Conservation (phyloP, 2,113 vertebrate genomes). For the Chaetodon auriga region DNA sequence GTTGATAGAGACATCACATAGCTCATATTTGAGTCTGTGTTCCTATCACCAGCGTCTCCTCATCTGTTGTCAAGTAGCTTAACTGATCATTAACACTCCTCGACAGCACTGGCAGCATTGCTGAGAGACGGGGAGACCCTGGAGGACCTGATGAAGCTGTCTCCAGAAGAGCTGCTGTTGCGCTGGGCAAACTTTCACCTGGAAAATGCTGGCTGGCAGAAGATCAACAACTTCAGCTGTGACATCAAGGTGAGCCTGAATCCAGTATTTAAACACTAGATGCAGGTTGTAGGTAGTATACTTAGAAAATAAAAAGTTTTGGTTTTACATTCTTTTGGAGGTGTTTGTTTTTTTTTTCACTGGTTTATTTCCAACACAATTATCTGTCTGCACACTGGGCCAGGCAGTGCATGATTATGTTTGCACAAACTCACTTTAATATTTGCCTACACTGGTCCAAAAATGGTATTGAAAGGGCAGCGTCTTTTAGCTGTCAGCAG, state of each 20-base stretch:
- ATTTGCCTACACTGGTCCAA: slow-evolving; percentile 9
- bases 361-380: background rate
- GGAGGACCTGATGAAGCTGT: slow-evolving; percentile 97
- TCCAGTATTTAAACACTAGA: background rate
- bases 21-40: background rate
- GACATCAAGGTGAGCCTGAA: slow-evolving; percentile 91
- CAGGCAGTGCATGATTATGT: slow-evolving; percentile 19
- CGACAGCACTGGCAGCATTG: slow-evolving; percentile 92
- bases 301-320: background rate
- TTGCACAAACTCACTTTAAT: slow-evolving; percentile 36
- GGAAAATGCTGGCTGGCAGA: slow-evolving; percentile 92
- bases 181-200: slow-evolving; percentile 98
- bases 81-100: slow-evolving; percentile 35
- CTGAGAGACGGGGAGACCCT: slow-evolving; percentile 95
- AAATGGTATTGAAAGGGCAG: slow-evolving; percentile 20
- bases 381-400: slow-evolving; percentile 32
- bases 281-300: no score
- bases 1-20: background rate
- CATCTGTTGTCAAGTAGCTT: slow-evolving; percentile 25
- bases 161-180: slow-evolving; percentile 95
- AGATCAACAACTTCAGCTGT: slow-evolving; percentile 97
- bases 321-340: background rate
- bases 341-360: background rate
- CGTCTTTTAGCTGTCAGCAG: background rate
- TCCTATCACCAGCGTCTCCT: background rate